Conservation (phyloP, 2,113 vertebrate genomes). For the Aspidoscelis tigris region DNA sequence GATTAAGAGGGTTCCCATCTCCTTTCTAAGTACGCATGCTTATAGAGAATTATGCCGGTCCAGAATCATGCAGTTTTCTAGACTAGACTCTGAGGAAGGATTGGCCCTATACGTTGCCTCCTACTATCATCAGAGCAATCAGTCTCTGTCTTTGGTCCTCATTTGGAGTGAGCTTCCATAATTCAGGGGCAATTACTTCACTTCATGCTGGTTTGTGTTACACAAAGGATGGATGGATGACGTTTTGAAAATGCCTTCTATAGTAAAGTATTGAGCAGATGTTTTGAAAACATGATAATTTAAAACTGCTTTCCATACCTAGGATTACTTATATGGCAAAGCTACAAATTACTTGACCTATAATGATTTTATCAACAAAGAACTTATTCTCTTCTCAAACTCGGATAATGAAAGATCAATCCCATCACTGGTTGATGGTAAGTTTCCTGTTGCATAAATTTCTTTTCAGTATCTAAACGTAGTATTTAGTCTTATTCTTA, state of each 20-base stretch:
- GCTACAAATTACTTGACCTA: slow-evolving; percentile 85
- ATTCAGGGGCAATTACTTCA: too few relatives aligned
- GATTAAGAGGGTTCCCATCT: too few relatives aligned
- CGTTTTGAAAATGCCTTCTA: not conserved
- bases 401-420: slow-evolving; percentile 98
- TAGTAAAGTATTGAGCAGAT: not conserved
- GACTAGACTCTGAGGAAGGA: too few relatives aligned
- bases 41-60: too few relatives aligned
- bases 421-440: slow-evolving; percentile 95
- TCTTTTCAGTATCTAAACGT: not conserved
- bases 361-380: slow-evolving; percentile 98
- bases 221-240: not conserved
- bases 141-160: too few relatives aligned
- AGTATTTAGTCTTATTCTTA: not conserved
- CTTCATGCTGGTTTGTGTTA: too few relatives aligned
- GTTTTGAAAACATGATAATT: not conserved
- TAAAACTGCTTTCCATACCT: slow-evolving; percentile 46
- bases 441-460: slow-evolving; percentile 50
- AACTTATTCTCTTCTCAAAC: slow-evolving; percentile 96
- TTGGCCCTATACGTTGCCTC: too few relatives aligned
- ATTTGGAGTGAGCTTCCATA: too few relatives aligned
- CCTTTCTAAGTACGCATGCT: too few relatives aligned
- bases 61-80: too few relatives aligned
- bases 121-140: too few relatives aligned
- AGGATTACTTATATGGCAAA: slow-evolving; percentile 95